Percentiles rank a stretch among this genome's conserved stretches.
Evolutionary conservation across 2,113 vertebrate genomes (phyloP).

Genomic region (Festucalex cinctus): DNA sequence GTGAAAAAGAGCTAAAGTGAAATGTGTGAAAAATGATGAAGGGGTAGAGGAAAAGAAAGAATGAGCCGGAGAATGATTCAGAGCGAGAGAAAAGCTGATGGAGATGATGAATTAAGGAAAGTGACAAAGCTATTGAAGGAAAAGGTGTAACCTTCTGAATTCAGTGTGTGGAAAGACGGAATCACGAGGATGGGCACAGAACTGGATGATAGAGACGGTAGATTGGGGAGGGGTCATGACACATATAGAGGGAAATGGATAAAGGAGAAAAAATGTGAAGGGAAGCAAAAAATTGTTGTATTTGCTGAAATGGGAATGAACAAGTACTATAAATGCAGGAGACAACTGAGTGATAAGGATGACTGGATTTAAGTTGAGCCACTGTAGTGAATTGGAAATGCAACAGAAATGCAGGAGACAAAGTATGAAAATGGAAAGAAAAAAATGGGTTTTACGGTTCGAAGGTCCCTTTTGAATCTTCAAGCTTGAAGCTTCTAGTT

Average conservation of each 20-base stretch:
- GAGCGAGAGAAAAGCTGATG: conserved; percentile 44
- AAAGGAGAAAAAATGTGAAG: conserved; percentile 19
- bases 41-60: conserved; percentile 29
- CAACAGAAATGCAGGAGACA: conserved; percentile 18
- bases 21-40: conserved; percentile 22
- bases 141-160: conserved; percentile 43
- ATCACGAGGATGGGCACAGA: conserved; percentile 26
- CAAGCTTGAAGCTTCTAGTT: conserved; percentile 21
- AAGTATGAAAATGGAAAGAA: not conserved
- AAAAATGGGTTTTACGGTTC: not conserved
- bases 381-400: conserved; percentile 31
- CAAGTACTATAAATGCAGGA: conserved; percentile 1
- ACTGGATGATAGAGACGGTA: conserved; percentile 15
- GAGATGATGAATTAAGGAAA: conserved; percentile 63
- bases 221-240: conserved; percentile 28
- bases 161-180: conserved; percentile 38
- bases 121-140: conserved; percentile 48
- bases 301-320: conserved; percentile 12
- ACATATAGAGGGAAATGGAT: conserved; percentile 12
- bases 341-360: conserved; percentile 28
- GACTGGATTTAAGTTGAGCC: conserved; percentile 35
- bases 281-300: conserved; percentile 12
- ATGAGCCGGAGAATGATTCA: conserved; percentile 28
- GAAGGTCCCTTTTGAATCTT: conserved; percentile 1
- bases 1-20: conserved; percentile 24